Conservation (phyloP, 2,888 invertebrate genomes). For the Ornithoptera priamus region DNA sequence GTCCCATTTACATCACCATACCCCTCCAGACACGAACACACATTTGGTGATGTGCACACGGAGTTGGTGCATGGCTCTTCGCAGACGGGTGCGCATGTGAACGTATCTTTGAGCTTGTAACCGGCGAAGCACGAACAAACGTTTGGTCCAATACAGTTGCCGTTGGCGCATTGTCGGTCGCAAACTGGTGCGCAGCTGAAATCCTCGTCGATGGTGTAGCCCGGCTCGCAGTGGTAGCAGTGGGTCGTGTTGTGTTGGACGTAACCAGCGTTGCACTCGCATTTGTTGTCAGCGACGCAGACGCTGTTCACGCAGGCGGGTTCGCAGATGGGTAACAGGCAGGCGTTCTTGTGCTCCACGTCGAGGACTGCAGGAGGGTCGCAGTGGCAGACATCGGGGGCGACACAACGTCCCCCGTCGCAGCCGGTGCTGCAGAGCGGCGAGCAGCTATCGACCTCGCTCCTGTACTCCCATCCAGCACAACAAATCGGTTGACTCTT, state of each 20-base stretch:
- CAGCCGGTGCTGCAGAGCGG: conserved; percentile 76
- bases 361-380: conserved; percentile 53
- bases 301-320: conserved; percentile 56
- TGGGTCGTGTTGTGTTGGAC: conserved; percentile 51
- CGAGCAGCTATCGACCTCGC: conserved; percentile 56
- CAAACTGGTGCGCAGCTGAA: conserved; percentile 38
- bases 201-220: conserved; percentile 38
- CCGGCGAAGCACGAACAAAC: conserved; percentile 50
- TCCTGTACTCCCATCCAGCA: conserved; percentile 62
- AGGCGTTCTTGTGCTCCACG: conserved; percentile 51
- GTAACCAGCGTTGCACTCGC: conserved; percentile 51
- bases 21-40: conserved; percentile 33
- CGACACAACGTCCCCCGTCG: conserved; percentile 61
- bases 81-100: conserved; percentile 40
- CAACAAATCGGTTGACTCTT: conserved; percentile 60
- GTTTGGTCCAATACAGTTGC: conserved; percentile 48
- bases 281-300: conserved; percentile 56
- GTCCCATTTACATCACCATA: conserved; percentile 34
- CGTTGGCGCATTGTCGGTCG: conserved; percentile 37
- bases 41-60: conserved; percentile 33
- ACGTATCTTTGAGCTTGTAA: conserved; percentile 37
- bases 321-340: conserved; percentile 52
- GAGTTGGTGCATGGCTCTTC: conserved; percentile 32
- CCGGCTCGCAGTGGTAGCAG: conserved; percentile 50
- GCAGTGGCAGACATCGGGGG: conserved; percentile 61